A percentile compares a stretch with the other conserved stretches of the same genome.
Evolutionary conservation across 1,140 invertebrate genomes (phyloP).

Genomic region (Centruroides vittatus): DNA sequence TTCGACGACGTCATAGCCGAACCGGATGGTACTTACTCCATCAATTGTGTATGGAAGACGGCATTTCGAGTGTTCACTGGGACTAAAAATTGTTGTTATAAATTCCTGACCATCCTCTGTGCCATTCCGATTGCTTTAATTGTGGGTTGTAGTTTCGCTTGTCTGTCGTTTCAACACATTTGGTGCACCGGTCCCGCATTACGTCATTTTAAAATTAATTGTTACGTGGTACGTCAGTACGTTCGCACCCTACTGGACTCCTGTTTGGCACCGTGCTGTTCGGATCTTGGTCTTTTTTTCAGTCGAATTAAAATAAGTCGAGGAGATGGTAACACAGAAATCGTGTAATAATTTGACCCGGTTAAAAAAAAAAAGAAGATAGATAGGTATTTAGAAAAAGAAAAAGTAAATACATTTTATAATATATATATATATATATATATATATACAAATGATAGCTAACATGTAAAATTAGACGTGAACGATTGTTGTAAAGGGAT

Average conservation of each 20-base stretch:
- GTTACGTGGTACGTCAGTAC: conserved; percentile 42
- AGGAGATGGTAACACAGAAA: not conserved
- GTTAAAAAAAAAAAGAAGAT: not conserved
- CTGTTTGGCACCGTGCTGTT: conserved; percentile 42
- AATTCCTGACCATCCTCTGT: conserved; percentile 45
- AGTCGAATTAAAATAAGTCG: conserved; percentile 40
- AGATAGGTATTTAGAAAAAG: no score
- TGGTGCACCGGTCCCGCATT: conserved; percentile 52
- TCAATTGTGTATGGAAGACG: conserved; percentile 56
- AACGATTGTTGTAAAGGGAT: no score
- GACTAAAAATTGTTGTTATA: conserved; percentile 53
- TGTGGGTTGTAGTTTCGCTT: conserved; percentile 55
- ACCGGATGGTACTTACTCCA: conserved; percentile 51
- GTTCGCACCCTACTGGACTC: conserved; percentile 42
- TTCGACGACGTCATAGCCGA: conserved; percentile 67
- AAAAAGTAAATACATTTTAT: no score
- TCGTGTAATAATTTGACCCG: not conserved
- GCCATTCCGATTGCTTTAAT: conserved; percentile 49
- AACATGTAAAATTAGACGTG: no score
- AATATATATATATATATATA: no score
- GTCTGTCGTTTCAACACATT: conserved; percentile 58
- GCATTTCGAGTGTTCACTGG: conserved; percentile 50
- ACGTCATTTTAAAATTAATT: conserved; percentile 49
- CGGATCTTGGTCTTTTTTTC: conserved; percentile 45
- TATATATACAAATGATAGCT: no score